Conservation (phyloP, 2,797 vertebrate species). For the Vireo griseus region DNA sequence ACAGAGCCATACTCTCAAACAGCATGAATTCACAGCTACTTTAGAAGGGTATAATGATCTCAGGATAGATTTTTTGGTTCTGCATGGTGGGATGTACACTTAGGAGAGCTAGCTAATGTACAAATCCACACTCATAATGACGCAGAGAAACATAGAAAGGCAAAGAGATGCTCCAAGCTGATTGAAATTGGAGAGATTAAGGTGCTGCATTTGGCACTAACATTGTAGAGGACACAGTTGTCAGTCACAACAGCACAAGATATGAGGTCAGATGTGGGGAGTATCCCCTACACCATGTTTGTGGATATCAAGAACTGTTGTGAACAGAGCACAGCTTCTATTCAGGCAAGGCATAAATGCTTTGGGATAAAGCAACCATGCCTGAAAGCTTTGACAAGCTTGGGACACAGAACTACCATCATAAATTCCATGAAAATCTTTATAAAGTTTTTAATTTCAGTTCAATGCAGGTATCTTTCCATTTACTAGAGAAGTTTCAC, state of each 20-base stretch:
- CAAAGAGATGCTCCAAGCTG: background rate
- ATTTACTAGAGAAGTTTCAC: background rate
- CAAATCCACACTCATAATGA: background rate
- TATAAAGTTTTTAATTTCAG: background rate
- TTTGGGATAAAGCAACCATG: background rate
- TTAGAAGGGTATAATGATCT: background rate
- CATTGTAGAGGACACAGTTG: accelerated
- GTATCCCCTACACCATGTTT: background rate
- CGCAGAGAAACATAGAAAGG: background rate
- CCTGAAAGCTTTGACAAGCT: background rate
- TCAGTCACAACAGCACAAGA: background rate
- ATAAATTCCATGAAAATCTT: background rate
- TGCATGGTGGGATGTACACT: background rate
- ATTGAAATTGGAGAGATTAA: background rate
- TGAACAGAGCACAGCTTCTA: background rate
- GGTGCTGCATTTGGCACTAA: background rate
- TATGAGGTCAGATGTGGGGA: background rate
- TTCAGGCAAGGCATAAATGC: background rate
- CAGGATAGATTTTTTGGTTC: background rate
- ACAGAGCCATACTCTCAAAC: background rate
- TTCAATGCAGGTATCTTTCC: background rate
- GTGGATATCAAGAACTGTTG: background rate
- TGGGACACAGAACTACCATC: background rate
- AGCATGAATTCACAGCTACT: background rate
- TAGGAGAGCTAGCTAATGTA: accelerated